Evolutionary conservation across 2,797 vertebrate species (phyloP).

Genomic region (Australoheros facetus): DNA sequence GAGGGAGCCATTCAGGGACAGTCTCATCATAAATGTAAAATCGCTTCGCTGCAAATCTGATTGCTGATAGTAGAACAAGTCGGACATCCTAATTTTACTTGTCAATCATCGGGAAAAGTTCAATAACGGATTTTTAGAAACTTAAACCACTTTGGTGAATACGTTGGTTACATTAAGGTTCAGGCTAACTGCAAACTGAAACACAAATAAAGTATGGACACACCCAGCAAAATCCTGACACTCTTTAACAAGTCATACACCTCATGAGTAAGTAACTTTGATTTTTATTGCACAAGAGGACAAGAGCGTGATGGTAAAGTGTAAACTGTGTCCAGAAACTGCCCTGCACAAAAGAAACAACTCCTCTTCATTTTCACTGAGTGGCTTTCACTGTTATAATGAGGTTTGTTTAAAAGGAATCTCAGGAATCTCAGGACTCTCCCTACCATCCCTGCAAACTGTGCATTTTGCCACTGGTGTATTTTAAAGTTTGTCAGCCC

Average conservation of each 20-base stretch:
- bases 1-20: background rate
- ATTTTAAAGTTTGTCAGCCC: background rate
- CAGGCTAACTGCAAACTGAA: background rate
- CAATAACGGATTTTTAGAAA: background rate
- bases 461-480: background rate
- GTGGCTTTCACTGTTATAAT: background rate
- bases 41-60: background rate
- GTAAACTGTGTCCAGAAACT: background rate
- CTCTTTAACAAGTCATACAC: background rate
- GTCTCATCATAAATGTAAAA: constrained; percentile 6
- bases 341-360: too few relatives aligned
- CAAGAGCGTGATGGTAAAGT: background rate
- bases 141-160: background rate
- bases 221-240: background rate
- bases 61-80: background rate
- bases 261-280: background rate
- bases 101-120: background rate
- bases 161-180: background rate
- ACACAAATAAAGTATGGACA: background rate
- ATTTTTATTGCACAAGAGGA: background rate
- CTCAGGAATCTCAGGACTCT: background rate
- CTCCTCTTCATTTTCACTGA: too few relatives aligned
- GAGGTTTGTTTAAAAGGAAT: background rate
- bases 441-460: background rate
- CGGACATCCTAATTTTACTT: background rate